A percentile compares a stretch with the other conserved stretches of the same genome.
Conservation (phyloP, 2,113 vertebrate species). For the Hemicordylus capensis region DNA sequence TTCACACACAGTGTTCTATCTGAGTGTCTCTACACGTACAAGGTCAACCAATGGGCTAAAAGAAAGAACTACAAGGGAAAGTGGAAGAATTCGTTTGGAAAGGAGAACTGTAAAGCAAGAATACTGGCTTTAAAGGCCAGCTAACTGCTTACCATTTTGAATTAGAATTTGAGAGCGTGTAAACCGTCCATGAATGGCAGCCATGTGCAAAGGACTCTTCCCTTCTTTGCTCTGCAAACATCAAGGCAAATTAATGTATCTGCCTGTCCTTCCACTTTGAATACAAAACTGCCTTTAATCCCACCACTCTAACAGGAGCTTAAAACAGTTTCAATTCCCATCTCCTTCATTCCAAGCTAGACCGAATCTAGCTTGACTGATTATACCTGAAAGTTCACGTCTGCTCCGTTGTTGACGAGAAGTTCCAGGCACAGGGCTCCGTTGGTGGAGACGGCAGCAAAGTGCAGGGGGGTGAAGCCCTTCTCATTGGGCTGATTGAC, state of each 20-base stretch:
- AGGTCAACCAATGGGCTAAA: not conserved
- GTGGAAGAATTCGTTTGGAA: not conserved
- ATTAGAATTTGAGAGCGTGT: constrained; percentile 97
- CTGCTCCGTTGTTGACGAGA: constrained; percentile 92
- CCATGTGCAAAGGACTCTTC: constrained; percentile 95
- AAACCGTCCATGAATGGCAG: constrained; percentile 93
- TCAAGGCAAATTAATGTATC: not conserved
- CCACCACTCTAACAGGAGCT: not conserved
- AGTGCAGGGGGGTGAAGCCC: constrained; percentile 91
- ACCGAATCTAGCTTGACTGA: accelerated
- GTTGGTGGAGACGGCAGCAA: constrained; percentile 92
- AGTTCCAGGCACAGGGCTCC: constrained; percentile 93
- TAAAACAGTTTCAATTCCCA: not conserved
- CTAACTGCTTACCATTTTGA: constrained; percentile 87
- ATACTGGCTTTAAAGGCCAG: not conserved
- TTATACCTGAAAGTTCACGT: constrained; percentile 90
- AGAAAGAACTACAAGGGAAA: not conserved
- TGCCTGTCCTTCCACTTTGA: not conserved
- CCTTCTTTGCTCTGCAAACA: constrained; percentile 90
- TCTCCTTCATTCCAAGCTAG: not conserved
- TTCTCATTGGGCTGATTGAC: constrained; percentile 90
- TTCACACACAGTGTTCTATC: not conserved
- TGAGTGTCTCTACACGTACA: not conserved
- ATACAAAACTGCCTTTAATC: not conserved
- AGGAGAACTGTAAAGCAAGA: not conserved